phyloP scores from a whole-genome alignment of 2,113 vertebrate species.

The Anas platyrhynchos region DNA sequence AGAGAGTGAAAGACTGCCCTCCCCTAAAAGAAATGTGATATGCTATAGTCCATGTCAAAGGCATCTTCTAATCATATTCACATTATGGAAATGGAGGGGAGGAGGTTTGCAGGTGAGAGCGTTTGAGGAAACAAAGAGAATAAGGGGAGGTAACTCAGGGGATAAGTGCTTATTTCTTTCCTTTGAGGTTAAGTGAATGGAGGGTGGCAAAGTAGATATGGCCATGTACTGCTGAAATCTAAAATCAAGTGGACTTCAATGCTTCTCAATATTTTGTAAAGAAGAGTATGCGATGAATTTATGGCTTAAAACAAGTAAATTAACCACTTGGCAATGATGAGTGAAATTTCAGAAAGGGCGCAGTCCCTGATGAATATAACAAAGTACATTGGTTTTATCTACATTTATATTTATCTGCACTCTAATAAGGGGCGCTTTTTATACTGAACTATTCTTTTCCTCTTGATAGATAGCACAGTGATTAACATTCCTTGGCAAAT shows the following conservation, averaged over 20 bases:
- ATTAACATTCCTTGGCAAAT: constrained; percentile 67
- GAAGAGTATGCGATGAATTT: background rate
- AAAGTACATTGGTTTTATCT: constrained; percentile 4
- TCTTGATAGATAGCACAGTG: constrained; percentile 40
- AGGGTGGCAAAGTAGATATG: background rate
- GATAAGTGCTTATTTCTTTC: background rate
- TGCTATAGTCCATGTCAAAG: background rate
- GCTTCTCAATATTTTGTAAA: background rate
- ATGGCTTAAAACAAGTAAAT: background rate
- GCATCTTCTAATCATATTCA: background rate
- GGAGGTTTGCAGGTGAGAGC: background rate
- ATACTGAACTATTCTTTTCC: constrained; percentile 1
- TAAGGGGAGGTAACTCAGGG: background rate
- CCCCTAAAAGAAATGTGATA: background rate
- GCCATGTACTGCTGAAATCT: background rate
- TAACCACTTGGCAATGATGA: background rate
- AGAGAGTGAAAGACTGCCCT: background rate
- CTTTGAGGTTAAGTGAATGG: background rate
- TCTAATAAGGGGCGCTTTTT: constrained; percentile 15
- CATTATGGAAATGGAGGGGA: background rate
- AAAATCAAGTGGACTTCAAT: background rate
- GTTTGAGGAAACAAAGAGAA: background rate
- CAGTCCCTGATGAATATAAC: background rate
- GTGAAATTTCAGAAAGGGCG: background rate
- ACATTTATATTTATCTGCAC: constrained; percentile 30